Evolutionary conservation across 30 jellyfish, hydroid and myxozoan genomes (phyloP).

Genomic region (Aurelia aurita): DNA sequence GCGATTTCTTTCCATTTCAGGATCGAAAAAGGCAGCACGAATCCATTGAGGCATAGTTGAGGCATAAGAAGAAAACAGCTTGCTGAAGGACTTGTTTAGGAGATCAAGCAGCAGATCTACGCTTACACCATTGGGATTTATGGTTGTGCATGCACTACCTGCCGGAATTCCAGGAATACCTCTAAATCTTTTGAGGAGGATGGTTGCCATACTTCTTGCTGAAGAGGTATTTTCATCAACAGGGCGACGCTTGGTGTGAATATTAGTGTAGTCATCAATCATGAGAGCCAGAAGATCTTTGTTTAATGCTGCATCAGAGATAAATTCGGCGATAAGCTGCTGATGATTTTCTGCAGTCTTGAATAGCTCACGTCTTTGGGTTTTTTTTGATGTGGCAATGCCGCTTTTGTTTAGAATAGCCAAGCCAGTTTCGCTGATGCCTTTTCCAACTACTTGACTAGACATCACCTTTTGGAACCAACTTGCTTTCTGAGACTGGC

Average conservation of each 20-base stretch:
- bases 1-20: constrained; percentile 11
- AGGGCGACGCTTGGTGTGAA: constrained; percentile 20
- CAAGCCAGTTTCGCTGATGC: not conserved
- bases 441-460: not conserved
- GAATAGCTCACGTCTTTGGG: not conserved
- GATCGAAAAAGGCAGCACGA: constrained; percentile 13
- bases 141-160: not conserved
- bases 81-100: not conserved
- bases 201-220: constrained; percentile 11
- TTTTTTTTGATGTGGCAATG: constrained; percentile 14
- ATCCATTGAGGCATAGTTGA: constrained; percentile 25
- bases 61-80: not conserved
- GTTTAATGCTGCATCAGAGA: not conserved
- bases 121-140: constrained; percentile 4
- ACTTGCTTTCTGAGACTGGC: not conserved
- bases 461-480: not conserved
- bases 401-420: constrained; percentile 11
- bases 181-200: not conserved
- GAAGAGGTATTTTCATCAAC: too few species aligned
- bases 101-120: not conserved
- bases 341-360: not conserved
- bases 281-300: constrained; percentile 3
- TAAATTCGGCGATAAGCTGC: not conserved
- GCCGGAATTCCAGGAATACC: not conserved
- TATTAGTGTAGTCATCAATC: too few species aligned